phyloP scores from a whole-genome alignment of 2,113 vertebrate genomes.

The Oncorhynchus nerka region DNA sequence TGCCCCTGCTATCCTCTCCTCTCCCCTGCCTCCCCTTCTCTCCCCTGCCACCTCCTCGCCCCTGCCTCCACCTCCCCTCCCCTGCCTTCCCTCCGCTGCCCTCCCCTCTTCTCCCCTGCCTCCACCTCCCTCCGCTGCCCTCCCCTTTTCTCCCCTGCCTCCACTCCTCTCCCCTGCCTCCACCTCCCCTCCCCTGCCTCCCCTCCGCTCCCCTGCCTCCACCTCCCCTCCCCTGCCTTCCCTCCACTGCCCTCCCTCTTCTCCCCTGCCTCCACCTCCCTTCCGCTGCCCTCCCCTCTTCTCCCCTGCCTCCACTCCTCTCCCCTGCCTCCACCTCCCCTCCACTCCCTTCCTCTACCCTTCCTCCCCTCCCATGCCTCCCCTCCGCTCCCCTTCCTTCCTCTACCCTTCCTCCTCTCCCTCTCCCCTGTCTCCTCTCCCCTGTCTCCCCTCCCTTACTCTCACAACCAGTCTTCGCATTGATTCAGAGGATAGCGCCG shows the following conservation, averaged over 20 bases:
- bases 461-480: slow-evolving; percentile 23
- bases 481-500: slow-evolving; percentile 59
- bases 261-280: not conserved
- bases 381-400: no score
- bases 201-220: not conserved
- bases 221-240: no score
- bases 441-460: not conserved
- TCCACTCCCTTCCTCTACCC: no score
- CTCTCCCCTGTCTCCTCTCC: not conserved
- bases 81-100: no score
- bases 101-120: no score
- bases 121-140: no score
- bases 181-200: no score
- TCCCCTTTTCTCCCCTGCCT: no score
- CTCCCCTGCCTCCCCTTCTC: not conserved
- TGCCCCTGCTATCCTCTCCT: not conserved
- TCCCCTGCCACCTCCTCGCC: not conserved
- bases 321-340: not conserved
- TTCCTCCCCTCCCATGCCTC: not conserved
- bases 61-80: no score
- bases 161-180: no score
- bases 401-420: no score
- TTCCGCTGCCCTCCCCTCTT: no score
- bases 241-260: not conserved
- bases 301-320: slow-evolving; percentile 15